Conservation (phyloP, 2,113 vertebrate genomes). For the Smithornis capensis region DNA sequence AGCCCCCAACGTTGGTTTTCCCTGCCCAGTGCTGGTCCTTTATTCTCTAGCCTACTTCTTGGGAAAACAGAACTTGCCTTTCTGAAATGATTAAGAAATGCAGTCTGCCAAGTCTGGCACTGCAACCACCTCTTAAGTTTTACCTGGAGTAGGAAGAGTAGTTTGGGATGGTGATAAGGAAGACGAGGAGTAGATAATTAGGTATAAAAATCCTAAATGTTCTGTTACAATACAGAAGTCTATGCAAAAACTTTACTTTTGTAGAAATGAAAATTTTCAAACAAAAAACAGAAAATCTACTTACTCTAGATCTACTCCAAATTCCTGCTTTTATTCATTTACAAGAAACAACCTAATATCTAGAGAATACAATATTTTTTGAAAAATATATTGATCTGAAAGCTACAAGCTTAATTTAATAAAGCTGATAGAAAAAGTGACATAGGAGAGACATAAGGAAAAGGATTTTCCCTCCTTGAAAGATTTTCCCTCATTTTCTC, state of each 20-base stretch:
- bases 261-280: neutral
- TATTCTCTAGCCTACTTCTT: neutral
- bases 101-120: neutral
- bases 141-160: neutral
- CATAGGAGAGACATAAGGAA: neutral
- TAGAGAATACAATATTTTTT: neutral
- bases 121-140: neutral
- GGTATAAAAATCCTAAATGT: neutral
- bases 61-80: neutral
- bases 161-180: neutral
- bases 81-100: neutral
- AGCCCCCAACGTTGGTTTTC: fast-evolving
- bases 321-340: neutral
- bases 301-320: neutral
- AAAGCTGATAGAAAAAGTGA: neutral
- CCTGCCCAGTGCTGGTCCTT: neutral
- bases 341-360: neutral
- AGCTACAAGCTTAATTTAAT: neutral
- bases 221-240: neutral
- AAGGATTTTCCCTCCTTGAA: neutral
- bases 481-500: neutral
- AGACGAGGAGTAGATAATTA: neutral
- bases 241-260: neutral
- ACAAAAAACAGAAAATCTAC: neutral
- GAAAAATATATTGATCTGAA: neutral